These are phyloP conservation scores for Coracopsis vasa DNA, from an alignment of 2,113 vertebrate genomes.

Conservation along the genomic window DNA sequence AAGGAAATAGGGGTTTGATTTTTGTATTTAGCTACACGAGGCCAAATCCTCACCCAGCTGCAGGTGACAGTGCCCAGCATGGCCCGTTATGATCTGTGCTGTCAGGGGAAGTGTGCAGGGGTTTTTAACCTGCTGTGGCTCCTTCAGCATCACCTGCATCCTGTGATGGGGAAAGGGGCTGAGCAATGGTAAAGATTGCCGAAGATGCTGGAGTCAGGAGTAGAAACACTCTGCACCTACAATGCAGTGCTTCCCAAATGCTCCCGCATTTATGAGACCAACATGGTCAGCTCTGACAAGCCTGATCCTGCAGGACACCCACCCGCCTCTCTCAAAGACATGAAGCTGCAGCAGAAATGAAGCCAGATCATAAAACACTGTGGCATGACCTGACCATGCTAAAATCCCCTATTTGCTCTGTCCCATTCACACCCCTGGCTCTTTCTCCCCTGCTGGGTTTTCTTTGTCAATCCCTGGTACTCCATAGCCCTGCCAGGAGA, in stretches of 20 bases:
- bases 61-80: neutral
- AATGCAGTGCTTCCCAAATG: neutral
- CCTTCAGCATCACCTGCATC: neutral
- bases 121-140: neutral
- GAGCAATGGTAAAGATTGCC: neutral
- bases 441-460: neutral
- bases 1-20: neutral
- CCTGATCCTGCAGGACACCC: neutral
- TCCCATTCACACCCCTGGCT: accelerated
- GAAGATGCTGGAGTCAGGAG: neutral
- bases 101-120: neutral
- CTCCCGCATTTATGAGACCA: neutral
- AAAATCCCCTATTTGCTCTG: neutral
- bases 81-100: accelerated
- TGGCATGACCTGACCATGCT: neutral
- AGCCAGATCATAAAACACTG: neutral
- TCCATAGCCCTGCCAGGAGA: neutral
- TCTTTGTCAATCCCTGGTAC: neutral
- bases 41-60: neutral
- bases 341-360: neutral
- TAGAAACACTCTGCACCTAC: neutral
- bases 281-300: neutral
- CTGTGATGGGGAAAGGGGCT: neutral
- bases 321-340: neutral
- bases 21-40: neutral